Conservation (phyloP, 2,797 vertebrate species). For the Dryobates pubescens region DNA sequence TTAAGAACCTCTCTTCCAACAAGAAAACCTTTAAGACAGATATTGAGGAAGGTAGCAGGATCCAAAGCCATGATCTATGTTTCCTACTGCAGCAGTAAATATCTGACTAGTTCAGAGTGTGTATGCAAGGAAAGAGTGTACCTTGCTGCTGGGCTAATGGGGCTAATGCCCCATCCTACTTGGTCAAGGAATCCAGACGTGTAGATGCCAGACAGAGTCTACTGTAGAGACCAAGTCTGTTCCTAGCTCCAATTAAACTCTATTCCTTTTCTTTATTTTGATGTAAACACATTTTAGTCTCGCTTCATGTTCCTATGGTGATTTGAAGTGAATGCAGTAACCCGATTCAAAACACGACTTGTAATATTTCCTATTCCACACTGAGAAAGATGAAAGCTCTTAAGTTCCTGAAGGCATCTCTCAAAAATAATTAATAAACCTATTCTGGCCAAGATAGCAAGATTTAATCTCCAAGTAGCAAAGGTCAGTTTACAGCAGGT, state of each 20-base stretch:
- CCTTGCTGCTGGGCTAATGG: background rate
- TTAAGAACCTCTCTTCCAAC: background rate
- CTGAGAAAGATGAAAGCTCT: constrained; percentile 3
- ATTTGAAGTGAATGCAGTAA: background rate
- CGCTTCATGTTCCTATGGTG: background rate
- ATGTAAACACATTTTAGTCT: background rate
- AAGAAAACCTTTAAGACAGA: background rate
- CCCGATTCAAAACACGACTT: background rate
- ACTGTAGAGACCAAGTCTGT: background rate
- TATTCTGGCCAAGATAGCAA: background rate
- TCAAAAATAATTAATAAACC: constrained; percentile 35
- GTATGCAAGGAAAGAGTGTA: background rate
- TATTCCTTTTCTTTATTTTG: background rate
- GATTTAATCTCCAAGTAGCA: constrained; percentile 47
- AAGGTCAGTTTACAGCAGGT: constrained; percentile 35
- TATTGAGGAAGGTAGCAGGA: background rate
- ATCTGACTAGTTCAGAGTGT: background rate
- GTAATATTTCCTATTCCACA: background rate
- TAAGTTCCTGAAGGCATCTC: background rate
- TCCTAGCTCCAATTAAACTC: background rate
- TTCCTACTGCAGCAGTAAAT: background rate
- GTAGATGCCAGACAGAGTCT: background rate
- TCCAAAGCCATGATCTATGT: background rate
- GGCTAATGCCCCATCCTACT: background rate
- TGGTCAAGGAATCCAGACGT: background rate